Evolutionary conservation across 2,888 invertebrate genomes (phyloP), one percentile per base, ranked within the genome.

Genomic region (Heliconius erato): DNA sequence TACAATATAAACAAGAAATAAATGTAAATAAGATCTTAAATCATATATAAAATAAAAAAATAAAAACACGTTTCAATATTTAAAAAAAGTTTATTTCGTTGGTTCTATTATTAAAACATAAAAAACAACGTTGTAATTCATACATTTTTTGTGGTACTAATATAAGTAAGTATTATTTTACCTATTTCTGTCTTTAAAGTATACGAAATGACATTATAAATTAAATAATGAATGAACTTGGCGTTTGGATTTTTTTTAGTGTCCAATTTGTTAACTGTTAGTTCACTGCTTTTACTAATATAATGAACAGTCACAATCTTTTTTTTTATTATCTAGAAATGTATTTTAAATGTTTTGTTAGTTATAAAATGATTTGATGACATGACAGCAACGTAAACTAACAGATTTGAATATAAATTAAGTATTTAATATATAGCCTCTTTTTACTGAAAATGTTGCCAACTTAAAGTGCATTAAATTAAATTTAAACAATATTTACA

Each of bases 121-220:
- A 85, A 84, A 81, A 83, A 79, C 67, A 84, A 86, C 82, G 78
- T 86, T 84, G 83, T 83, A 83, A 80, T 83, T 82, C 44, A 78
- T 44, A 78, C 80, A 82, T 67, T 67, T 76, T n/a, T 72, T 72
- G 65, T 81, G 44, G 72, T 76, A 80, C 69, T 76, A 40, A 59
- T 23, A 59, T 23, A 76, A n/a, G 49, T 23, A 80, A 80, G 44
- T 81, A 79, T 81, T n/a, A 26, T 54, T 23, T 44, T 44, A 26
- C 78, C 23, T 28, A 65, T 65, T 28, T 63, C 63, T n/a, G 28
- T 67, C 65, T 78, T 59, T 9, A 65, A 26, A 65, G 23, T 67
- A 67, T 26, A 16, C 26, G 28, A 44, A 44, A 40, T 67, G 12
- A 78, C 40, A 28, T 78, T 77, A 71, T 49, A 69, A 77, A 49